Conservation (phyloP, 2,113 vertebrate species). For the Lagopus leucura region DNA sequence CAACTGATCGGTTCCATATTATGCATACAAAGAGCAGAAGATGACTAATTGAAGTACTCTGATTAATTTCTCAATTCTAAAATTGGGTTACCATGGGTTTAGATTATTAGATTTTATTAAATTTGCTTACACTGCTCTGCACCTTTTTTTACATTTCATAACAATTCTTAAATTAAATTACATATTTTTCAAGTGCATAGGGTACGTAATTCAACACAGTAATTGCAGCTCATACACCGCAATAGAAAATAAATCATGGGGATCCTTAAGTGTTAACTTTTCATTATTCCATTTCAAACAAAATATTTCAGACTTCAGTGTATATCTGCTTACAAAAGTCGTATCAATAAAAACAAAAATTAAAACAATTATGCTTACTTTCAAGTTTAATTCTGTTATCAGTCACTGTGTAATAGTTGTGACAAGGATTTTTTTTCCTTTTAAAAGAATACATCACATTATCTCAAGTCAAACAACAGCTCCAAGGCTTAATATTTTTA, state of each 20-base stretch:
- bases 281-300: background rate
- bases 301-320: background rate
- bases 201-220: background rate
- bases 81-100: slow-evolving; percentile 6
- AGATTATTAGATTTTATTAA: background rate
- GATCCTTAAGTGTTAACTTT: background rate
- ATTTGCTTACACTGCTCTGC: background rate
- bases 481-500: background rate
- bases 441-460: background rate
- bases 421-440: background rate
- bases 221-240: background rate
- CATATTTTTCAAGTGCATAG: background rate
- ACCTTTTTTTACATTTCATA: background rate
- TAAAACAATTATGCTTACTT: background rate
- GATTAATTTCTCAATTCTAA: slow-evolving; percentile 26
- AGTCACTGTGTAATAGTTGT: background rate
- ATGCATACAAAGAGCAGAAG: background rate
- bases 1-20: background rate
- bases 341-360: background rate
- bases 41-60: background rate
- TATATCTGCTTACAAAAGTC: background rate
- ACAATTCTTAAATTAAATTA: slow-evolving; percentile 24
- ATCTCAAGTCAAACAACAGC: background rate
- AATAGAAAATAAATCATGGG: background rate
- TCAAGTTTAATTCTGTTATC: background rate